Evolutionary conservation across 2,797 vertebrate genomes (phyloP).

Genomic region (Urophycis tenuis): DNA sequence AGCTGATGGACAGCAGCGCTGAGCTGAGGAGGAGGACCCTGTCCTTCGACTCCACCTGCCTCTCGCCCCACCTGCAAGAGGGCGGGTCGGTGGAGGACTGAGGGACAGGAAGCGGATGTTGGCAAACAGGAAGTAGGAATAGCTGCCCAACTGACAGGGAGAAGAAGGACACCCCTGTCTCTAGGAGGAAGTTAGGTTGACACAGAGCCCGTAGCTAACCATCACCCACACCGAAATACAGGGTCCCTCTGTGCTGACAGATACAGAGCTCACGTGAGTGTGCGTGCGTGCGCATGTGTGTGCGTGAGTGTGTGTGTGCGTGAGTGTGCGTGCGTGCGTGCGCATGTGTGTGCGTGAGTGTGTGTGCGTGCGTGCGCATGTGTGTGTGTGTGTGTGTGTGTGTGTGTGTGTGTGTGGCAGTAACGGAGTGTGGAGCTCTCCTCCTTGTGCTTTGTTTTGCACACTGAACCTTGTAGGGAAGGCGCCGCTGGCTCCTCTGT

Average conservation of each 20-base stretch:
- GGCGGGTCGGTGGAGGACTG: slow-evolving; percentile 61
- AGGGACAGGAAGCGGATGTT: slow-evolving; percentile 20
- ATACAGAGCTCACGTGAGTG: slow-evolving; percentile 33
- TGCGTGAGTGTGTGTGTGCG: slow-evolving; percentile 9
- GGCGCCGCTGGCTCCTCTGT: slow-evolving; percentile 39
- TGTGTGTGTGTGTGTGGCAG: slow-evolving; percentile 8
- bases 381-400: slow-evolving; percentile 8
- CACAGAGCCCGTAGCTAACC: slow-evolving; percentile 23
- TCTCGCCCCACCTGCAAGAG: slow-evolving; percentile 74
- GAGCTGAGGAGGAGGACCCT: slow-evolving; percentile 81
- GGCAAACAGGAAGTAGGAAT: slow-evolving; percentile 52
- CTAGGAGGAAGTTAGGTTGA: slow-evolving; percentile 34
- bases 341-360: slow-evolving; percentile 28
- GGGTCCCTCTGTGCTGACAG: slow-evolving; percentile 32
- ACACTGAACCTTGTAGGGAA: slow-evolving; percentile 51
- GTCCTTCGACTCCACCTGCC: slow-evolving; percentile 76
- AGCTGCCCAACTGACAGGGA: slow-evolving; percentile 57
- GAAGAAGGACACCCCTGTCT: slow-evolving; percentile 15
- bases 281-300: no score
- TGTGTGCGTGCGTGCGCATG: slow-evolving; percentile 6
- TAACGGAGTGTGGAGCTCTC: slow-evolving; percentile 14
- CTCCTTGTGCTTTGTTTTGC: slow-evolving; percentile 38
- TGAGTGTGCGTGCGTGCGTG: slow-evolving; percentile 8
- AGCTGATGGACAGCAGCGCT: slow-evolving; percentile 70
- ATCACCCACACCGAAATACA: slow-evolving; percentile 33